phyloP scores from a whole-genome alignment of 2,797 vertebrate genomes.

The Pagetopsis macropterus region DNA sequence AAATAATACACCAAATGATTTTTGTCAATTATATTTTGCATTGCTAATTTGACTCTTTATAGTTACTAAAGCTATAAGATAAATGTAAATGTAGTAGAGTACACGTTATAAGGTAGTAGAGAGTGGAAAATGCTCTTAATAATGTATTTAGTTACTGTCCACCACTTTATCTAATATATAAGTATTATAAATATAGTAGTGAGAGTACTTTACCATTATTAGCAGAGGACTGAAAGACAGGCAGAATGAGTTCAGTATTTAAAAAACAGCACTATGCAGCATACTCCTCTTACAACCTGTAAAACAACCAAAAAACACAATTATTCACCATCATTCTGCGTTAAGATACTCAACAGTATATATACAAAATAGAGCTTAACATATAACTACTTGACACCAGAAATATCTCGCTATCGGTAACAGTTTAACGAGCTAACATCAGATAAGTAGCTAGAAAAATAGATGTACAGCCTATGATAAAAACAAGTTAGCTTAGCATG shows the following conservation, averaged over 20 bases:
- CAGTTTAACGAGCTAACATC: background rate
- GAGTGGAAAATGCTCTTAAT: background rate
- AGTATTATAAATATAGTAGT: background rate
- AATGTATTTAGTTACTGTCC: background rate
- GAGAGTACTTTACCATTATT: conserved; percentile 52
- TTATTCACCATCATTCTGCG: rapidly evolving
- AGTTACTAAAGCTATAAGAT: background rate
- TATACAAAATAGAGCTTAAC: rapidly evolving
- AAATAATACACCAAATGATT: too few relatives aligned
- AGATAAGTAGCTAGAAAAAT: background rate
- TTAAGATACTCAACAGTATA: rapidly evolving
- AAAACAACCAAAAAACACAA: background rate
- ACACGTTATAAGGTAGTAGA: background rate
- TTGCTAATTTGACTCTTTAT: background rate
- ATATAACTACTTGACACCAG: rapidly evolving
- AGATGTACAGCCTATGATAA: background rate
- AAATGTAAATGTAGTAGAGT: background rate
- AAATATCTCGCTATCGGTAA: background rate
- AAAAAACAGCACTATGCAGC: conserved; percentile 22
- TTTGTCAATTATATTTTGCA: too few relatives aligned
- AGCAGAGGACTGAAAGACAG: conserved; percentile 7
- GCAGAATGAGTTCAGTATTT: conserved; percentile 9
- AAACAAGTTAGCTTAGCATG: conserved; percentile 42
- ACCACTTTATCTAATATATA: background rate
- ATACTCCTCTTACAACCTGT: conserved; percentile 48